Evolutionary conservation across 1,140 invertebrate species (phyloP), one percentile per base, ranked within the genome.

Genomic region (Conus betulinus): DNA sequence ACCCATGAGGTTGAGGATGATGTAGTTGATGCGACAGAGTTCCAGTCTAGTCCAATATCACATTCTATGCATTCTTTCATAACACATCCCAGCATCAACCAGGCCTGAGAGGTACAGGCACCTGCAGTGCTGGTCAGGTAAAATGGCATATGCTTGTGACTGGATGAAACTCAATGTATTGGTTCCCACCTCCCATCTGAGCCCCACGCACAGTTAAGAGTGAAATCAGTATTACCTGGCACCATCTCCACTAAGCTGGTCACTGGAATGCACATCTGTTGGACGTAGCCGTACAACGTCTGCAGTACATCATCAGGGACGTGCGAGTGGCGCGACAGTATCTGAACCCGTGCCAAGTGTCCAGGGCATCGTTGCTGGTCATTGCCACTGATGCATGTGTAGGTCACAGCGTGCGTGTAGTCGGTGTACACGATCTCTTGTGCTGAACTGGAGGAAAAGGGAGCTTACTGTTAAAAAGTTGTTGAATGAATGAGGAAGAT

Each of bases 371-470:
- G 15, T 7, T 25, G 39, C 11, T 88, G 57, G n/a, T 51, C 67
- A 51, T 74, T 81, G 3, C 55, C 63, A 3, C 81, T 27, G 3
- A 88, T 52, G 55, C 87, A 88, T 57, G 67, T 67, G 67, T 88
- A 88, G 23, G 67, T n/a, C n/a, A 88, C 87, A 17, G 87, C 63
- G 39, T 88, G 60, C 7, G 87, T 88, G 53, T 88, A 88, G 87
- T 88, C 87, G 51, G 87, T 88, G 81, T 84, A 88, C 10, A 88
- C 67, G 1, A 88, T 52, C 63, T n/a, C n/a, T 88, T 88, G 82
- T 74, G 67, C 0, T 52, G 60, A 11, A 51, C 87, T 88, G 87
- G 15, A 63, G 20, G 17, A 82, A 15, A 55, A 71, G 15, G 63
- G 17, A n/a, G 4, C n/a, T 60, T 39, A 39, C 39, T 39, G 39